phyloP scores from a whole-genome alignment of 2,113 vertebrate species.

The human (Homo sapiens) region GRCh38 chr18:69493501-69494000 shows the following conservation, averaged over 20 bases:
- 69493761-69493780: background rate
- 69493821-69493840: background rate
- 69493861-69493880: background rate
- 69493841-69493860: background rate
- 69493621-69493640: background rate
- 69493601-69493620: background rate
- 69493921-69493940: background rate
- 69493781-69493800: background rate
- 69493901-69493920: background rate
- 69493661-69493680: background rate
- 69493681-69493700: background rate
- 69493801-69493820: background rate
- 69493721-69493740: background rate
- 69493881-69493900: background rate
- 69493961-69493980: background rate
- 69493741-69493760: background rate
- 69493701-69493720: background rate
- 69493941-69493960: background rate
- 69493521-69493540: background rate
- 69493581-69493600: background rate
- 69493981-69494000: background rate
- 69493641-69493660: background rate
- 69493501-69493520: background rate
- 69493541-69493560: background rate
- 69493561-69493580: background rate